phyloP scores from a whole-genome alignment of 2,797 vertebrate species.

The Carduelis carduelis region DNA sequence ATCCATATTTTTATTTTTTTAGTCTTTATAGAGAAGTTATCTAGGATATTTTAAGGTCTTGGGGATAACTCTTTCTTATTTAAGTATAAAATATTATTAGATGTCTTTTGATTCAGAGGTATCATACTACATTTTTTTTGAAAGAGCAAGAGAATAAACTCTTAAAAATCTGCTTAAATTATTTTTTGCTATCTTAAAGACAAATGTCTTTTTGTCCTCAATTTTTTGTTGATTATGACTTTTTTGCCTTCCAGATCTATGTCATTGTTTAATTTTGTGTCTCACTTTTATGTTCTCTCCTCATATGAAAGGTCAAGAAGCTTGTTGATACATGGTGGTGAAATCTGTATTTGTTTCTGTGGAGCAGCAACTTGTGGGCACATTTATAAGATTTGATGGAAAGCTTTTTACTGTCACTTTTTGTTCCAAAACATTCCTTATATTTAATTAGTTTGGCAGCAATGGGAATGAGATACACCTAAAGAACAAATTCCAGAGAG shows the following conservation, averaged over 20 bases:
- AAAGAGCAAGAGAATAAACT: not conserved
- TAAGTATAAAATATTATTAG: not conserved
- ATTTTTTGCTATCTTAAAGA: not conserved
- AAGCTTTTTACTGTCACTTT: not conserved
- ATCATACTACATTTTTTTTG: not conserved
- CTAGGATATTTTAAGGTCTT: not conserved
- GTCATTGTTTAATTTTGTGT: not conserved
- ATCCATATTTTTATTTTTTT: not conserved
- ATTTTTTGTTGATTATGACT: not conserved
- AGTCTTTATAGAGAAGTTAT: not conserved
- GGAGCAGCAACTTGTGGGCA: not conserved
- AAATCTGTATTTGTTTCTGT: not conserved
- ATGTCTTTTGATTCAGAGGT: not conserved
- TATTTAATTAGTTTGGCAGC: not conserved
- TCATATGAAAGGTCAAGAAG: not conserved
- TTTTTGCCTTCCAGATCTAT: not conserved
- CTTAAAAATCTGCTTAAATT: not conserved
- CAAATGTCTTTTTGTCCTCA: not conserved
- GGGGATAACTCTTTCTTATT: not conserved
- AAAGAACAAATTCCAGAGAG: not conserved
- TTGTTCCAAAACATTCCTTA: not conserved
- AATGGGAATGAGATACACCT: not conserved
- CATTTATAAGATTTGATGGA: not conserved
- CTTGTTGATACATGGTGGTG: not conserved
- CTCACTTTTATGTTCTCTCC: not conserved